phyloP scores from a whole-genome alignment of 2,113 vertebrate genomes.

The Pogonocichla stellata region DNA sequence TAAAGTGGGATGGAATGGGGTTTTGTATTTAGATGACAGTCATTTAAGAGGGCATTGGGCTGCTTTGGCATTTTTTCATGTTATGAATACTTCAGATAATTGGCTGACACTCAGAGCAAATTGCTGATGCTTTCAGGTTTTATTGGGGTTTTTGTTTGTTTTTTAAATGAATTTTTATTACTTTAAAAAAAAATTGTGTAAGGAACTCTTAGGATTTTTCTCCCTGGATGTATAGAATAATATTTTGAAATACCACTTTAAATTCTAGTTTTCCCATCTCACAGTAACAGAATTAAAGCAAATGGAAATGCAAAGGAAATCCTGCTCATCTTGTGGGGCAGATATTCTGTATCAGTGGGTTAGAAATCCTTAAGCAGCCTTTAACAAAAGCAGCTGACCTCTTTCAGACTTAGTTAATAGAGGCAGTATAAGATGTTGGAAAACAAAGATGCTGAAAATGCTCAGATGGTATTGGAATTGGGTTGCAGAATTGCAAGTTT shows the following conservation, averaged over 20 bases:
- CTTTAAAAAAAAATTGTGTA: neutral
- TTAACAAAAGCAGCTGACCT: neutral
- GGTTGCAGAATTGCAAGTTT: neutral
- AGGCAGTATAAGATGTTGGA: neutral
- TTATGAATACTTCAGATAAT: neutral
- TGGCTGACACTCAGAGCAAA: neutral
- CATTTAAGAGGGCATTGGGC: neutral
- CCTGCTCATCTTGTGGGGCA: neutral
- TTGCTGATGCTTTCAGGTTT: neutral
- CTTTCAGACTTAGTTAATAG: neutral
- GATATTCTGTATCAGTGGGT: neutral
- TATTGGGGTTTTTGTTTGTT: neutral
- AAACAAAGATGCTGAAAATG: neutral
- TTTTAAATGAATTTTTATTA: neutral
- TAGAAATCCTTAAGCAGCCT: neutral
- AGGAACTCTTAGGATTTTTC: neutral
- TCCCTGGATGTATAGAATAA: neutral
- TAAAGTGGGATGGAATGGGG: neutral
- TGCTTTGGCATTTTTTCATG: neutral
- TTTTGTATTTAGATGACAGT: neutral
- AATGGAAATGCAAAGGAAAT: neutral
- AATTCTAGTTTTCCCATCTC: neutral
- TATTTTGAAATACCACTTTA: neutral
- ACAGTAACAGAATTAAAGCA: neutral
- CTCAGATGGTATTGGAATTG: fast-evolving